Percentiles rank a stretch among this genome's conserved stretches.
phyloP scores from a whole-genome alignment of 2,797 vertebrate genomes.

The Cirrhinus molitorella region DNA sequence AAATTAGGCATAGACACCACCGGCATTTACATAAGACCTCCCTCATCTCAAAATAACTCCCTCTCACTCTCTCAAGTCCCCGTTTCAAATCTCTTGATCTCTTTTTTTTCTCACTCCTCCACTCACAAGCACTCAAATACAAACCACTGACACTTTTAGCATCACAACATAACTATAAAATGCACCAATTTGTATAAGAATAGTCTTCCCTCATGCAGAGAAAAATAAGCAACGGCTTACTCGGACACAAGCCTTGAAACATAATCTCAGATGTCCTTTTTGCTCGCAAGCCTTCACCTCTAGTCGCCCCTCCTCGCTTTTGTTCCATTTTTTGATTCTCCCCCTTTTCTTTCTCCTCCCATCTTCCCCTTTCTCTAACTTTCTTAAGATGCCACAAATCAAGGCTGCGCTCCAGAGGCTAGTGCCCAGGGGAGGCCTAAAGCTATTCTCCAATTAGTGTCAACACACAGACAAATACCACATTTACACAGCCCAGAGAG shows the following conservation, averaged over 20 bases:
- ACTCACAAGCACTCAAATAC: conserved; percentile 26
- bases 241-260: conserved; percentile 6
- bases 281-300: conserved; percentile 25
- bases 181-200: conserved; percentile 12
- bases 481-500: conserved; percentile 69
- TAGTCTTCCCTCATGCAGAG: conserved; percentile 7
- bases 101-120: conserved; percentile 9
- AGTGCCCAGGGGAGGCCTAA: conserved; percentile 75
- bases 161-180: not conserved
- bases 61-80: conserved; percentile 46
- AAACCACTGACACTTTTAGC: conserved; percentile 9
- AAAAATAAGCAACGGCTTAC: conserved; percentile 5
- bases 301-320: conserved; percentile 33
- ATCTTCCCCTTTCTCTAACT: conserved; percentile 64
- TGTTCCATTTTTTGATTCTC: conserved; percentile 48
- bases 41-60: conserved; percentile 69
- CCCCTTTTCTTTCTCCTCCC: conserved; percentile 16
- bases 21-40: conserved; percentile 74
- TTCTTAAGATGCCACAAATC: conserved; percentile 80
- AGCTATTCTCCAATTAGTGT: conserved; percentile 85
- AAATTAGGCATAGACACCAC: conserved; percentile 73
- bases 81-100: conserved; percentile 45
- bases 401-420: conserved; percentile 76
- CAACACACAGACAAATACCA: conserved; percentile 79
- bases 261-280: conserved; percentile 28